phyloP scores from a whole-genome alignment of 2,888 invertebrate species.

The Acanthosepion pharaonis region DNA sequence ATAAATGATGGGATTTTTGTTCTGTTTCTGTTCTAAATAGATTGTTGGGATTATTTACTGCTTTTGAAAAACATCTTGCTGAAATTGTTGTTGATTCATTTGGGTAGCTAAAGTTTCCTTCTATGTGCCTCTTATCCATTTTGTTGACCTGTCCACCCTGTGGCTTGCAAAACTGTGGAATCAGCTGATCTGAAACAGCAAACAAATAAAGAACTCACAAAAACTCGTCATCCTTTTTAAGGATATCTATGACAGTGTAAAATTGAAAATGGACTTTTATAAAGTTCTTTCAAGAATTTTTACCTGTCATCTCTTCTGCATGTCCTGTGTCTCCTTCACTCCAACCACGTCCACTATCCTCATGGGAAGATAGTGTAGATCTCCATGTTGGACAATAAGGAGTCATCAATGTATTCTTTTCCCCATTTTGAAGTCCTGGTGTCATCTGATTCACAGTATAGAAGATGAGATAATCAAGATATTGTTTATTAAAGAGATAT shows the following conservation, averaged over 20 bases:
- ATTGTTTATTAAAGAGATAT: no score
- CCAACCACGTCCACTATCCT: neutral
- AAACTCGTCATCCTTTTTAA: neutral
- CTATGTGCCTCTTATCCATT: neutral
- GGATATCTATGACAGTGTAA: neutral
- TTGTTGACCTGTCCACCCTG: neutral
- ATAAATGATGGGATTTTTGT: neutral
- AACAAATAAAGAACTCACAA: neutral
- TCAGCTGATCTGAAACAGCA: neutral
- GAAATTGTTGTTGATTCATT: neutral
- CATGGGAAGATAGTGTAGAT: neutral
- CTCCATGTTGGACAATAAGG: conserved; percentile 20
- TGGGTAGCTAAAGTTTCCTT: neutral
- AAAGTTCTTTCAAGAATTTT: neutral
- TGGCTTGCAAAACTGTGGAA: neutral
- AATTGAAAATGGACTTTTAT: no score
- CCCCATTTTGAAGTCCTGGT: neutral
- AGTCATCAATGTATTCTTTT: neutral
- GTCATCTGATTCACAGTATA: neutral
- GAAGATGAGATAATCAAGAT: neutral
- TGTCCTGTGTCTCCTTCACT: neutral
- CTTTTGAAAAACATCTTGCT: conserved; percentile 12
- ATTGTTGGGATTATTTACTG: neutral
- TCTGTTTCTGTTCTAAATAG: neutral
- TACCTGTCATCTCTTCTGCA: conserved; percentile 18